A percentile compares a stretch with the other conserved stretches of the same genome.
phyloP scores from a whole-genome alignment of 2,113 vertebrate genomes.

The Ellobius talpinus region DNA sequence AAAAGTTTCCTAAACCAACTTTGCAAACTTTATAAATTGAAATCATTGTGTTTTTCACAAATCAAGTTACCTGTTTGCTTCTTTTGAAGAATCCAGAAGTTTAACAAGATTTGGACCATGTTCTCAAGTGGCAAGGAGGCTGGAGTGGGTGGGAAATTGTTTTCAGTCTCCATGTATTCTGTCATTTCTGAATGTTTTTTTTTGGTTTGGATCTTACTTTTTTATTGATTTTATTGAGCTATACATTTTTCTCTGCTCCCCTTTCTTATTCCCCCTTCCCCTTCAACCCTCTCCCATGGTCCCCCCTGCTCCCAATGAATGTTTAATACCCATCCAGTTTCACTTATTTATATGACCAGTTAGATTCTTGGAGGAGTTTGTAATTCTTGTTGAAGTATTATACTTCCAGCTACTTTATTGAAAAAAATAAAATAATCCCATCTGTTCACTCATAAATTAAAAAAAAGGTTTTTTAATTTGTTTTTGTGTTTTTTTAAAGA shows the following conservation, averaged over 20 bases:
- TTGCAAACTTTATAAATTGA: constrained; percentile 4
- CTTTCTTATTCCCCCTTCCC: too few species aligned
- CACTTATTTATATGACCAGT: constrained; percentile 32
- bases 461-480: neutral
- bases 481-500: neutral
- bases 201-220: too few species aligned
- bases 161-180: constrained; percentile 7
- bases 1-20: constrained; percentile 38
- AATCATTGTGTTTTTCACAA: neutral
- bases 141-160: neutral
- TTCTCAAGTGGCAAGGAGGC: neutral
- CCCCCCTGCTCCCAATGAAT: too few species aligned
- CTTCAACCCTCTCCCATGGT: too few species aligned
- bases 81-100: constrained; percentile 41
- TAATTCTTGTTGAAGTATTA: constrained; percentile 51
- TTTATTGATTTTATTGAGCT: too few species aligned
- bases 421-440: constrained; percentile 15
- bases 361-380: constrained; percentile 5
- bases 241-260: too few species aligned
- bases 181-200: neutral
- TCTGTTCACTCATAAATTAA: constrained; percentile 54
- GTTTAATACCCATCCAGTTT: constrained; percentile 5
- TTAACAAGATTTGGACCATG: constrained; percentile 28
- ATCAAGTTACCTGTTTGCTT: constrained; percentile 3
- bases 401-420: constrained; percentile 3